These are phyloP conservation scores for Myrmecophaga tridactyla DNA, from an alignment of 2,113 vertebrate genomes.

Conservation along the genomic window DNA sequence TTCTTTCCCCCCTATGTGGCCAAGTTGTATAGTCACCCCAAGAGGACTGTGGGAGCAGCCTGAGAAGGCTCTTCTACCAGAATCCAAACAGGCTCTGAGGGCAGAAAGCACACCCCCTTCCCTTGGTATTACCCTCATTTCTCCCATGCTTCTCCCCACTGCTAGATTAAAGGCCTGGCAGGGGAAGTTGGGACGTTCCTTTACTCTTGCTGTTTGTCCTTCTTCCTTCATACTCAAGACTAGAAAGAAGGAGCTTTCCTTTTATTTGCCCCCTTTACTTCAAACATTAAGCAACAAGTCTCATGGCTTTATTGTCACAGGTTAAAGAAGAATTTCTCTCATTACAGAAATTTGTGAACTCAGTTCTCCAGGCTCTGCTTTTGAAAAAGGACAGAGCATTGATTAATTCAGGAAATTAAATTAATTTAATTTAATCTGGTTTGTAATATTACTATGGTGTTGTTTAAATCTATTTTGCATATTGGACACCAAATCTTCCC, in stretches of 20 bases:
- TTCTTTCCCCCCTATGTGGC: background rate
- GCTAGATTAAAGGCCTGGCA: background rate
- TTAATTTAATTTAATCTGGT: background rate
- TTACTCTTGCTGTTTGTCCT: background rate
- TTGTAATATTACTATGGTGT: background rate
- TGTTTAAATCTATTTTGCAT: background rate
- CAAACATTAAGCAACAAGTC: too few relatives aligned
- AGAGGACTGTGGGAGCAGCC: too few relatives aligned
- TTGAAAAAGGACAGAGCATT: background rate
- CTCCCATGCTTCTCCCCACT: background rate
- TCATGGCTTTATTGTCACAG: background rate
- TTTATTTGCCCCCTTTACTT: background rate
- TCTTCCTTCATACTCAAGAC: background rate
- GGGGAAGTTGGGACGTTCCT: background rate
- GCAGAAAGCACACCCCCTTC: background rate
- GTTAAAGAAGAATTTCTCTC: background rate
- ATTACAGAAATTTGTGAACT: background rate
- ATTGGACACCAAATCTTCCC: background rate
- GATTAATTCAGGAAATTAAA: background rate
- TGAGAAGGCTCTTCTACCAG: background rate
- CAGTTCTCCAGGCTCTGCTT: background rate
- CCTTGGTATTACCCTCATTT: background rate
- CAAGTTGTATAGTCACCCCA: background rate
- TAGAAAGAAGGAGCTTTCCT: background rate
- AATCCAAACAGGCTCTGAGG: background rate